Percentiles rank a stretch among this genome's conserved stretches.
These are phyloP conservation scores for Lasioglossum baleicum DNA, from an alignment of 1,140 invertebrate species.

Conservation along the genomic window DNA sequence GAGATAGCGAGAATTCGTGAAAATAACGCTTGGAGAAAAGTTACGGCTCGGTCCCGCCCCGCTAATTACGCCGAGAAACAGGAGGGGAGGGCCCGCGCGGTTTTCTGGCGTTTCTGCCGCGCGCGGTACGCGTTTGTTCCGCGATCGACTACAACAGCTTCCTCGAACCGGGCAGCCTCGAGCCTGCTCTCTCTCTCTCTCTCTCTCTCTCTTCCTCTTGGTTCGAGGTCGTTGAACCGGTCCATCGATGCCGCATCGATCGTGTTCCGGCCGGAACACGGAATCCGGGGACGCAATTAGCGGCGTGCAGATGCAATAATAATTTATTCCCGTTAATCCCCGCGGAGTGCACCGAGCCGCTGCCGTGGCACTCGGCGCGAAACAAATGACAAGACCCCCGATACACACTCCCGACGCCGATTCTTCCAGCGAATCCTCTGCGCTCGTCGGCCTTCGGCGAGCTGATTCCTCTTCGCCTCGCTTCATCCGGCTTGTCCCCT, in stretches of 20 bases:
- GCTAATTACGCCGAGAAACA: conserved; percentile 10
- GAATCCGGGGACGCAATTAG: conserved; percentile 57
- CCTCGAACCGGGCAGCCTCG: background rate
- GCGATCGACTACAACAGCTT: background rate
- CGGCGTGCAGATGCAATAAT: conserved; percentile 59
- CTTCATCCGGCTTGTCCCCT: conserved; percentile 3
- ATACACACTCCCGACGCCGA: background rate
- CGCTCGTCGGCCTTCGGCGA: conserved; percentile 14
- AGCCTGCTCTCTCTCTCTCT: no score
- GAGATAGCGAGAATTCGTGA: conserved; percentile 6
- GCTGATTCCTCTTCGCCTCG: background rate
- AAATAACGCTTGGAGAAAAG: conserved; percentile 2
- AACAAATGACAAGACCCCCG: conserved; percentile 35
- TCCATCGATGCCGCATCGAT: conserved; percentile 33
- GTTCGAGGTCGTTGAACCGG: conserved; percentile 27
- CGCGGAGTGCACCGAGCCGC: conserved; percentile 40
- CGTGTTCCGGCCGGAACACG: conserved; percentile 22
- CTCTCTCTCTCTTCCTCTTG: background rate
- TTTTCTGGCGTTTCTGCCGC: conserved; percentile 11
- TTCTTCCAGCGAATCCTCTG: background rate
- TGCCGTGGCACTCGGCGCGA: conserved; percentile 1
- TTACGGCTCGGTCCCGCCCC: background rate
- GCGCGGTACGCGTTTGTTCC: background rate
- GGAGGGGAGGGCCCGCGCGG: background rate
- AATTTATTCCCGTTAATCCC: conserved; percentile 65